These are phyloP conservation scores for Pseudachorutes palmiensis DNA, from an alignment of 1,140 invertebrate genomes.

Conservation along the genomic window DNA sequence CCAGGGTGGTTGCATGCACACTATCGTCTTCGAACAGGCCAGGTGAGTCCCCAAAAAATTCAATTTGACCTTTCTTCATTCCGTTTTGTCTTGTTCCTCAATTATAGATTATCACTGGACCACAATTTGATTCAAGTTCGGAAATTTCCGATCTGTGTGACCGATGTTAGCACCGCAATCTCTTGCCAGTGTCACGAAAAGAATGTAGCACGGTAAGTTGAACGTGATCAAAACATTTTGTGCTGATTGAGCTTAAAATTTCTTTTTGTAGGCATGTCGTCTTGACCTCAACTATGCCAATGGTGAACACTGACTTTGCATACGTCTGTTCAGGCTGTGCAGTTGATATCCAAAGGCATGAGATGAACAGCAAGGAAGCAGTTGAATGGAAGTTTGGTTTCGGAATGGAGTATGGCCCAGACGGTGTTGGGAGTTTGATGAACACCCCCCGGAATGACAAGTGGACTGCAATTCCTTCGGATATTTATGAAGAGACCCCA, in stretches of 20 bases:
- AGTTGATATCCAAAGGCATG: neutral
- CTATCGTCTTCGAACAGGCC: neutral
- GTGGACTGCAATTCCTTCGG: neutral
- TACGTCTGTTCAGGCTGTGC: neutral
- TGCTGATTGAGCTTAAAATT: no score
- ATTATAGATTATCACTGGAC: neutral
- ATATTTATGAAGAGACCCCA: neutral
- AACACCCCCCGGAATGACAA: neutral
- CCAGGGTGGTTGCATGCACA: slow-evolving; percentile 2
- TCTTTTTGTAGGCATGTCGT: no score
- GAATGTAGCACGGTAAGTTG: no score
- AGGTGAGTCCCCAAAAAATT: no score
- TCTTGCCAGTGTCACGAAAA: no score
- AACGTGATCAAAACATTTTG: no score
- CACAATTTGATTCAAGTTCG: neutral
- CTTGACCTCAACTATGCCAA: no score
- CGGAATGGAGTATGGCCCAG: neutral
- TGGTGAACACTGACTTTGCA: no score
- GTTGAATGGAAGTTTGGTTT: neutral
- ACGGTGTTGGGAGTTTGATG: neutral
- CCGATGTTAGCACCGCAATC: no score
- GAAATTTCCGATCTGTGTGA: no score
- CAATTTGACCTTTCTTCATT: neutral
- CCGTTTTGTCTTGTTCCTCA: neutral
- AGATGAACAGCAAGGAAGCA: neutral